Evolutionary conservation across 1,140 invertebrate genomes (phyloP).

Genomic region (Maniola jurtina): DNA sequence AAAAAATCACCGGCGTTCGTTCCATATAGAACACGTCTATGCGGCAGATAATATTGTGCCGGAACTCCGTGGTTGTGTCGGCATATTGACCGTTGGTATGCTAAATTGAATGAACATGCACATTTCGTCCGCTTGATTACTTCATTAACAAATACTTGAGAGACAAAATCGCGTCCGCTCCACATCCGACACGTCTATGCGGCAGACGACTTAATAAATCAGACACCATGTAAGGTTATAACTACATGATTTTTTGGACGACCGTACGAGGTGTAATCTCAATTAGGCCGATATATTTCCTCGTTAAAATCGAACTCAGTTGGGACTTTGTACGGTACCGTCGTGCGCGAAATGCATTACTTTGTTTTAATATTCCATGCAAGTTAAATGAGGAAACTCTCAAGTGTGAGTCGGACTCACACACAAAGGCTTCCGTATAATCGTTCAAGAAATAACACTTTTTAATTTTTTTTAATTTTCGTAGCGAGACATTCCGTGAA

Average conservation of each 20-base stretch:
- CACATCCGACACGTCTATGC: conserved; percentile 64
- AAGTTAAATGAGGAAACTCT: not conserved
- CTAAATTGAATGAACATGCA: not conserved
- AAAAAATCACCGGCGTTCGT: too few species aligned
- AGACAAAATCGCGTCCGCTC: conserved; percentile 30
- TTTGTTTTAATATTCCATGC: not conserved
- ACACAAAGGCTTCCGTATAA: too few species aligned
- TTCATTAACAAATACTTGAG: conserved; percentile 14
- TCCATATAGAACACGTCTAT: too few species aligned
- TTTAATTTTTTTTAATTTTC: too few species aligned
- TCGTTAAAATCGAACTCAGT: conserved; percentile 69
- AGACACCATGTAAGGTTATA: conserved; percentile 59
- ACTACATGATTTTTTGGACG: conserved; percentile 67
- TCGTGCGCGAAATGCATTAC: conserved; percentile 34
- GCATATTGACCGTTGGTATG: too few species aligned
- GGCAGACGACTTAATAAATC: conserved; percentile 67
- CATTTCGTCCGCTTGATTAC: conserved; percentile 4
- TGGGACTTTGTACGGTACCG: conserved; percentile 52
- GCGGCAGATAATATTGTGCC: too few species aligned
- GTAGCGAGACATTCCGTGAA: too few species aligned
- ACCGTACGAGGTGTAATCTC: conserved; percentile 68
- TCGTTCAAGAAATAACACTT: too few species aligned
- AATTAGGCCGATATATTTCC: conserved; percentile 72
- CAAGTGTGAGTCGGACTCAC: too few species aligned
- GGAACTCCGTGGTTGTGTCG: too few species aligned